A percentile compares a stretch with the other conserved stretches of the same genome.
phyloP scores from a whole-genome alignment of 1,140 invertebrate species.

The Drosophila subpulchrella region DNA sequence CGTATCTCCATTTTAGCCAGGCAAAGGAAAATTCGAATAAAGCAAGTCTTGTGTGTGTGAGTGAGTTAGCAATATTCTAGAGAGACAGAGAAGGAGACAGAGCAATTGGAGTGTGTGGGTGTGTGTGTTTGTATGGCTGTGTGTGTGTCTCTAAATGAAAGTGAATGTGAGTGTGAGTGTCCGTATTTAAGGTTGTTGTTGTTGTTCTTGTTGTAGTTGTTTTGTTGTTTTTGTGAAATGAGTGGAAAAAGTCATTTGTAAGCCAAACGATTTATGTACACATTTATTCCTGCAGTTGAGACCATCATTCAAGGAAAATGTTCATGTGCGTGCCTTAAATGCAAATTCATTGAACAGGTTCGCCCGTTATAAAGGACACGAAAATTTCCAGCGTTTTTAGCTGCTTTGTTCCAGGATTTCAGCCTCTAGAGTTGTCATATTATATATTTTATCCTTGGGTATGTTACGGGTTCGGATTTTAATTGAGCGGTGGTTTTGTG shows the following conservation, averaged over 20 bases:
- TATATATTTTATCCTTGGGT: slow-evolving; percentile 32
- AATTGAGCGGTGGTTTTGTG: slow-evolving; percentile 28
- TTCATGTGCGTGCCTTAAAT: slow-evolving; percentile 77
- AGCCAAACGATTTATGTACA: slow-evolving; percentile 80
- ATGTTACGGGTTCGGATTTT: slow-evolving; percentile 47
- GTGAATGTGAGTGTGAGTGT: slow-evolving; percentile 23
- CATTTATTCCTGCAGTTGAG: slow-evolving; percentile 79
- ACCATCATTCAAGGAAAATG: slow-evolving; percentile 84
- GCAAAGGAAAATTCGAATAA: slow-evolving; percentile 56
- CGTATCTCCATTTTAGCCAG: slow-evolving; percentile 51
- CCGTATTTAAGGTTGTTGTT: slow-evolving; percentile 42
- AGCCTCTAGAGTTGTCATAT: slow-evolving; percentile 17
- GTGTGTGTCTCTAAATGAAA: slow-evolving; percentile 10
- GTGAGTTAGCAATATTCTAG: slow-evolving; percentile 48
- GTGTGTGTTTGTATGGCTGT: slow-evolving; percentile 5
- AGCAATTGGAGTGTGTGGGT: slow-evolving; percentile 47
- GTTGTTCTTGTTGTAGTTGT: slow-evolving; percentile 38
- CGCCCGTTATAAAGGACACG: slow-evolving; percentile 69
- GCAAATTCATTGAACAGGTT: slow-evolving; percentile 79
- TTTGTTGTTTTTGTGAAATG: slow-evolving; percentile 75
- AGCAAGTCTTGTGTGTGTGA: slow-evolving; percentile 60
- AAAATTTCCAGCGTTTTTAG: slow-evolving; percentile 59
- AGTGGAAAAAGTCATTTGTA: slow-evolving; percentile 81
- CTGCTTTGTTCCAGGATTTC: slow-evolving; percentile 21
- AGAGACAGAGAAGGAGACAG: slow-evolving; percentile 51